Evolutionary conservation across 2,888 invertebrate genomes (phyloP), one percentile per base, ranked within the genome.

Genomic region (Agriopis aurantiaria): DNA sequence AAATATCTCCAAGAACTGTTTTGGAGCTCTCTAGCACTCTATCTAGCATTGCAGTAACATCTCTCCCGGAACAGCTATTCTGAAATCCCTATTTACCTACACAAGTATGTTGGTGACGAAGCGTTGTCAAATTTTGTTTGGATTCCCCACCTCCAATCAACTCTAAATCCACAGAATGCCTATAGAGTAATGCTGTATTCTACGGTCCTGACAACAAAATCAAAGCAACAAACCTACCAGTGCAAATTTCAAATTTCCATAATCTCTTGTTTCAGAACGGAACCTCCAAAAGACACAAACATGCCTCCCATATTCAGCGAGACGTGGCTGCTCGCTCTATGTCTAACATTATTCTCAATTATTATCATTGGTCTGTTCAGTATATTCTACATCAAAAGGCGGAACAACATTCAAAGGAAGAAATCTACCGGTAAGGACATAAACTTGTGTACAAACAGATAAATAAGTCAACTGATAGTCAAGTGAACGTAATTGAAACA

Each of bases 231-330:
- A 5, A 33, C 33, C 33, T 33, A 33, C 33, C 33, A 33, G 33
- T 33, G 33, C 33, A 5, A 33, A 33, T 33, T 33, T 33, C 33
- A 7, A 49, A 49, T 49, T 0, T n/a, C 7, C 12, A 49, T 11
- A 17, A 5, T 11, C 3, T 14, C 45, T 73, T 75, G 58, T 75
- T 77, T 51, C 82, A 94, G 93, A 80, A 93, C 93, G 48, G 93
- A 94, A 83, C 92, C 93, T 17, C 93, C 93, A 48, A 91, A 91
- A 75, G 93, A 93, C 72, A 85, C 90, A n/a, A 88, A 86, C 68
- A 90, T 92, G 65, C 89, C 92, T 41, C 90, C 91, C 75, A 85
- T 93, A 78, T 85, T 94, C 73, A 91, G 91, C 82, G 93, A 94
- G 78, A 93, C 93, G 9, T 94, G 93, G 93, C 82, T 94, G 33